Evolutionary conservation across 2,888 invertebrate species (phyloP), one percentile per base, ranked within the genome.

Genomic region (Acronicta alni): DNA sequence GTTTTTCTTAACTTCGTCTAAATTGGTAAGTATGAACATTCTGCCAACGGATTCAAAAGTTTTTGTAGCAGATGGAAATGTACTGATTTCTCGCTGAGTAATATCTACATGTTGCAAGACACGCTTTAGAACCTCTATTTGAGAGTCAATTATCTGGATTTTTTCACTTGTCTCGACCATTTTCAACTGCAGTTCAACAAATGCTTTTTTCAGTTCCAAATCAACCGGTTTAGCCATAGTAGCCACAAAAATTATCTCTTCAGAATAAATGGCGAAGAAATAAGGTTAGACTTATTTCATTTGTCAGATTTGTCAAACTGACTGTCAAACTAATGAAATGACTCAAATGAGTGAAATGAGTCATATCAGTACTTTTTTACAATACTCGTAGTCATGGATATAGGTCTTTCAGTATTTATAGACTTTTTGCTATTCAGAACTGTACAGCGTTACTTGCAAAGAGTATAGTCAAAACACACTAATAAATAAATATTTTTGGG

Each of bases 1-100:
- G 77, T 96, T 96, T 23, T 89, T 90, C 78, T 96, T 96, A 3
- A 97, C 95, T 64, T 95, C 95, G 2, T 94, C 90, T 45, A 96
- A 92, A 60, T 97, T 96, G 49, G 97, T 96, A 26, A 96, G 89
- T 16, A 98, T 90, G 85, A 98, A 98, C 97, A 97, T 98, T 86
- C 98, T 86, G 8, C 98, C 98, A 3, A 98, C 96, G 23, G 97
- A 96, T 90, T 98, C 97, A 82, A 97, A 98, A 0, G 97, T 97
- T 79, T 95, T 96, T 0, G 96, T 97, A 17, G 93, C 95, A 57
- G 94, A 86, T 49, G 96, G 96, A 63, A 98, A 90, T 12, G 94
- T 84, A 59, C 86, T 87, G 54, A 96, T 94, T 85, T 96, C 96
- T 75, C 95, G 94, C 78, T 96, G 95, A 37, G 98, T 98, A 49